Evolutionary conservation across 2,113 vertebrate species (phyloP), one percentile per base, ranked within the genome.

Genomic region (Pedetes capensis): DNA sequence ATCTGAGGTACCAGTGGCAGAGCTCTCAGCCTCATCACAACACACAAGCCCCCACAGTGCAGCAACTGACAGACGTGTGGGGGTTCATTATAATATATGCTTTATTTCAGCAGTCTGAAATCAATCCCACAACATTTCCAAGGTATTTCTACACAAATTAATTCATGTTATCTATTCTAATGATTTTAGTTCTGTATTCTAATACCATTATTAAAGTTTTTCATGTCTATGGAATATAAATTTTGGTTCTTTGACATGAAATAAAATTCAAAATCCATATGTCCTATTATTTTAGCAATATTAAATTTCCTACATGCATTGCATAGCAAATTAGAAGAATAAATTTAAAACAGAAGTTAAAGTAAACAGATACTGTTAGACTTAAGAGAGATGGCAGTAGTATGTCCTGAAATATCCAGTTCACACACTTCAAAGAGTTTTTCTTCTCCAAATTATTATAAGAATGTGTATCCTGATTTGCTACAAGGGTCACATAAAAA

Each of bases 131-230:
- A 23, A 6, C 25, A 55, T 42, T 20, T 76, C 29, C 16, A 9
- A 74, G 5, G 1, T 64, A 55, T 29, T 14, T 13, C 37, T 66
- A 20, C 34, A 44, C 6, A 90, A 63, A 7, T 87, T 93, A 82
- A 68, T 84, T 75, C 13, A 51, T 53, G 11, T 68, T 75, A 42
- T 9, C n/a, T 84, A 61, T 47, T 79, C 44, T 69, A 69, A 64
- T 66, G 59, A 68, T 22, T 90, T 94, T 87, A n/a, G 8, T 85
- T 94, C 44, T 91, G 3, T 91, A n/a, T 87, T 86, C 51, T 89
- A 87, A 84, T 13, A 63, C 13, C 16, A 82, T 71, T 93, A 13
- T 74, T 80, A 32, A 84, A 88, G 22, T 76, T 25, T 49, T 93
- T 93, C 17, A 74, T 88, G 25, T 8, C 34, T 72, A 42, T 11